These are phyloP conservation scores for Plagiodera versicolora DNA, from an alignment of 2,888 invertebrate genomes.

Conservation along the genomic window DNA sequence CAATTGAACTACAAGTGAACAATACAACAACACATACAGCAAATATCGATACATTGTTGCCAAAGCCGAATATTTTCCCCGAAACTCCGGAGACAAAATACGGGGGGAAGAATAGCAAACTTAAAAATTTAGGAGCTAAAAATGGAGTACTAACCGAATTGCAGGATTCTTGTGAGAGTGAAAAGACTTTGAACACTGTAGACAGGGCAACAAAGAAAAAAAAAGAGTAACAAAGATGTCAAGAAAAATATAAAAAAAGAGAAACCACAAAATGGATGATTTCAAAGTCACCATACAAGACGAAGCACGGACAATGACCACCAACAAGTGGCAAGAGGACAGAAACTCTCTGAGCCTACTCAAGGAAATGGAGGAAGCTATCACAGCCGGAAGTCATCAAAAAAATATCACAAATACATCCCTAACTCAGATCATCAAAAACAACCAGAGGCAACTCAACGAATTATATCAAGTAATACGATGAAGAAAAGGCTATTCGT, in stretches of 20 bases:
- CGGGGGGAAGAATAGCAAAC: not conserved
- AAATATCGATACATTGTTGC: not conserved
- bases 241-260: not conserved
- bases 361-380: not conserved
- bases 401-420: not conserved
- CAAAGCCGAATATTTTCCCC: slow-evolving; percentile 1
- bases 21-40: not conserved
- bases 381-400: not conserved
- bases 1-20: too few relatives aligned
- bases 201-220: not conserved
- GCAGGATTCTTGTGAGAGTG: not conserved
- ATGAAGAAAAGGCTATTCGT: too few relatives aligned
- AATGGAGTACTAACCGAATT: not conserved
- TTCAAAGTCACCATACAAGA: not conserved
- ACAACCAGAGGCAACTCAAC: too few relatives aligned
- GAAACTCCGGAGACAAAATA: not conserved
- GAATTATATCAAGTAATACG: too few relatives aligned
- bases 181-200: not conserved
- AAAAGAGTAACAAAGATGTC: not conserved
- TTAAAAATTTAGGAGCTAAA: too few relatives aligned
- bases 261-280: not conserved
- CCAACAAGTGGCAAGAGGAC: not conserved
- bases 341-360: too few relatives aligned
- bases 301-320: not conserved
- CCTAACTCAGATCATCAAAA: not conserved